These are phyloP conservation scores for Dendrocopos noguchii DNA, from an alignment of 2,113 vertebrate species.

Conservation along the genomic window DNA sequence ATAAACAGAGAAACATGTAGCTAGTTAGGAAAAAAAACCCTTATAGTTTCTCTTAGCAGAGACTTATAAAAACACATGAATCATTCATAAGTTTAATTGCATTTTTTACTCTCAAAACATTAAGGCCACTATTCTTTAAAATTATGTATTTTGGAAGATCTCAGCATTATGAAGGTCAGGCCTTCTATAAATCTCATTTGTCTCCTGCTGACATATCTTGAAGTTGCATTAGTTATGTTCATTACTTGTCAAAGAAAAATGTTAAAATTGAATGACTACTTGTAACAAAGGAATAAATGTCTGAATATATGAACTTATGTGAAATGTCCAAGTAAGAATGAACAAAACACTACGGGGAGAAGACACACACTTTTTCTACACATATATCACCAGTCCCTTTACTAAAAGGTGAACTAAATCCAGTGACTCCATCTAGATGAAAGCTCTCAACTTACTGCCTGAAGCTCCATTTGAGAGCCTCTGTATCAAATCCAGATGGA, in stretches of 20 bases:
- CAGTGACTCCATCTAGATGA: not conserved
- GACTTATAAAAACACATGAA: not conserved
- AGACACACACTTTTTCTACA: not conserved
- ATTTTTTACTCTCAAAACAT: not conserved
- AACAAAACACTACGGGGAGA: not conserved
- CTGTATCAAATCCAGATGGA: not conserved
- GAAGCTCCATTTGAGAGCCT: not conserved
- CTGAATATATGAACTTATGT: not conserved
- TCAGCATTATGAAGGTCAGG: not conserved
- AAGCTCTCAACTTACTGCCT: not conserved
- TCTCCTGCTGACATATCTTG: not conserved
- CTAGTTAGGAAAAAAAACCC: not conserved
- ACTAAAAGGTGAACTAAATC: slow-evolving; percentile 26
- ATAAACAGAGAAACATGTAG: not conserved
- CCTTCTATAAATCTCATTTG: not conserved
- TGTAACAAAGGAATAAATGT: not conserved
- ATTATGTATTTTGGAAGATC: not conserved
- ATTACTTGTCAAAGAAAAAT: not conserved
- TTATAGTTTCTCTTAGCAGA: not conserved
- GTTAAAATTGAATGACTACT: not conserved
- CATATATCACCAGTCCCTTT: not conserved
- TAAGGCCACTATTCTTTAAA: not conserved
- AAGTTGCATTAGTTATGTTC: not conserved
- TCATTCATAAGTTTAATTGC: not conserved
- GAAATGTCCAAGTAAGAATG: not conserved